Evolutionary conservation across 2,797 vertebrate genomes (phyloP), one percentile per base, ranked within the genome.

Genomic region (Peromyscus aztecus): DNA sequence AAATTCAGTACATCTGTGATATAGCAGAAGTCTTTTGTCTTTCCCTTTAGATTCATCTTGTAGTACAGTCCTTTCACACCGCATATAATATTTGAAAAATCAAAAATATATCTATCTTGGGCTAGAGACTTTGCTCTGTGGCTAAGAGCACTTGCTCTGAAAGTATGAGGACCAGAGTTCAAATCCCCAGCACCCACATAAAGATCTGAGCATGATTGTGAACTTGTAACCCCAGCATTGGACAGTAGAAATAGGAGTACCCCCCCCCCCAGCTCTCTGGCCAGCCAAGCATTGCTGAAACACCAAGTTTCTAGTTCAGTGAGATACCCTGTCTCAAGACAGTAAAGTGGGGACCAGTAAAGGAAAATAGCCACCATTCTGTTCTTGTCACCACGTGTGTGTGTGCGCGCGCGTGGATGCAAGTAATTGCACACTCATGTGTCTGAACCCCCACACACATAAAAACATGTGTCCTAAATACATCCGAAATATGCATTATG

Each of bases 51-150:
- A 78, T 83, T 49, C 81, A 57, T 78, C 14, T 2, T 76, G 9
- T 61, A 27, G 37, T 76, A 21, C 40, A 78, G 17, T 8, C 63
- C 40, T 96, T 89, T 89, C 29, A 40, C 43, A 57, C 34, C 78
- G 63, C 27, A 81, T 69, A 34, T 69, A 10, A 82, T 78, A 14
- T 80, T 77, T 49, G 57, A 93, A 83, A 97, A 63, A 59, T 95
- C 67, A 67, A 67, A 95, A 78, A 37, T 31, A 2, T 19, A 9
- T 49, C 16, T 43, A 46, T 65, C 59, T 31, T 65, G 40, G 59
- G 59, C 9, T 46, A 46, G 82, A 84, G n/a, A 34, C 10, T 34
- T 46, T 61, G 40, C 59, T 46, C 29, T 31, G 2, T 31, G 40
- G n/a, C 8, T 83, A 63, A 10, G 37, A 61, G 59, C 59, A 43